Evolutionary conservation across 2,797 vertebrate genomes (phyloP), one percentile per base, ranked within the genome.

Genomic region (Pseudochaenichthys georgianus): DNA sequence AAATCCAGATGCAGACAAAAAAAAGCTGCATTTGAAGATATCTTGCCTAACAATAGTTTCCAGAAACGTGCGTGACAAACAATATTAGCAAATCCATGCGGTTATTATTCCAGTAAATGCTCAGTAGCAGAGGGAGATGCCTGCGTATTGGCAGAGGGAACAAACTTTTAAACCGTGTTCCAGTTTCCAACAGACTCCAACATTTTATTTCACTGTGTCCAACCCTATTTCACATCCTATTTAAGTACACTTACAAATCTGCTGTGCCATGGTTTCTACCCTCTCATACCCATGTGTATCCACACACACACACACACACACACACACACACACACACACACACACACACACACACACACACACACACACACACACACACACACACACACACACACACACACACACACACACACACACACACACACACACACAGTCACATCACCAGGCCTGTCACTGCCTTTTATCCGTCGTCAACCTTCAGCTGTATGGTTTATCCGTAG

Each of bases 391-490:
- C 82, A 60, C 73, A 7, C 15, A 7, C 34, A 38, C 19, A n/a
- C 84, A 55, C 52, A 54, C 55, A 38, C 31, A 12, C 54, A 64
- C 65, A 85, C 73, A 78, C 73, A 78, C 70, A 68, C 64, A 84
- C 72, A 75, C 83, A 85, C 82, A 72, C 69, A 62, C 28, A 77
- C 34, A 83, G 78, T 75, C 90, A 90, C 91, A 90, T 91, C 91
- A 88, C 88, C 72, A 83, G 90, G 87, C 89, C 91, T 93, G 93
- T 93, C 93, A 94, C 86, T 93, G 90, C 92, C 94, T 95, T 92
- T 95, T 92, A 94, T 93, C 89, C 89, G 77, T 87, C 85, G 91
- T 93, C 93, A 94, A 92, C 92, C 93, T 91, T 93, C 93, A 91
- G 89, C 92, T 83, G 86, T 89, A 87, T 81, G 92, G 85, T 93